phyloP scores from a whole-genome alignment of 2,888 invertebrate genomes.

The Acleris laterana region DNA sequence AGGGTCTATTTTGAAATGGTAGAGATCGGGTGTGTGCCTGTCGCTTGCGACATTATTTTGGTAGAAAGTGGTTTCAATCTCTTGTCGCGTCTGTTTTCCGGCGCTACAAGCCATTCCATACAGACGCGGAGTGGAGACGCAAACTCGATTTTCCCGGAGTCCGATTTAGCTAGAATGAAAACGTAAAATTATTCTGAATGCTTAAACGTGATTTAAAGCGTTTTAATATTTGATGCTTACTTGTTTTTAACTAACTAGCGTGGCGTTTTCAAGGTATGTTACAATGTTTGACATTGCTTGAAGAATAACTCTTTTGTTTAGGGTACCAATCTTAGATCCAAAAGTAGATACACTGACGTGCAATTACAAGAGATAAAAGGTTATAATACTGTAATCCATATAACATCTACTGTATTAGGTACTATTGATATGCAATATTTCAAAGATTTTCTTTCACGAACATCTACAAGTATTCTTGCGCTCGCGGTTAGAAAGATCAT shows the following conservation, averaged over 20 bases:
- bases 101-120: conserved; percentile 71
- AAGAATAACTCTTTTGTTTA: too few relatives aligned
- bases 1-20: conserved; percentile 48
- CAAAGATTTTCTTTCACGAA: too few relatives aligned
- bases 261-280: not conserved
- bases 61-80: conserved; percentile 68
- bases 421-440: too few relatives aligned
- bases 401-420: too few relatives aligned
- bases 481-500: too few relatives aligned
- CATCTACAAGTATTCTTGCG: too few relatives aligned
- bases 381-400: too few relatives aligned
- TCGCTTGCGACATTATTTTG: conserved; percentile 60
- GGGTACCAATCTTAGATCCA: too few relatives aligned
- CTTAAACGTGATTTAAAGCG: conserved; percentile 16
- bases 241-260: conserved; percentile 11
- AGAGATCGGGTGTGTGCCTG: conserved; percentile 45
- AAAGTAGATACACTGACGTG: too few relatives aligned
- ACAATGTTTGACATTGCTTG: too few relatives aligned
- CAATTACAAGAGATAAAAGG: too few relatives aligned
- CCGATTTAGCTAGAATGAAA: conserved; percentile 68
- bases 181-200: conserved; percentile 47
- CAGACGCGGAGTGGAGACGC: conserved; percentile 69
- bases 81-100: conserved; percentile 73
- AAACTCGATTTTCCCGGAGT: conserved; percentile 69
- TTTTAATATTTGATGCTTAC: conserved; percentile 24